phyloP scores from a whole-genome alignment of 1,140 invertebrate species.

The Cydia splendana region DNA sequence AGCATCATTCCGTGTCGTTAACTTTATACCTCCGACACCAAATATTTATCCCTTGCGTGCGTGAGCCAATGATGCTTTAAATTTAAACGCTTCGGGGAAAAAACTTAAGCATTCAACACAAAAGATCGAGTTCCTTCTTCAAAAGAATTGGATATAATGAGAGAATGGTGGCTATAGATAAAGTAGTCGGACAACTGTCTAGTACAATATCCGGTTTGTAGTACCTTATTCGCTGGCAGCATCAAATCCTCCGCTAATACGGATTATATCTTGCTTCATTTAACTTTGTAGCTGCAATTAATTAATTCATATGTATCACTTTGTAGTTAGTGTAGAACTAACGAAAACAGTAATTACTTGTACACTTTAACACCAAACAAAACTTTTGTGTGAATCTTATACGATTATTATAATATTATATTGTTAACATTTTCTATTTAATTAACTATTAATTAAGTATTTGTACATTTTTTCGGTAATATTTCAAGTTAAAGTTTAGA shows the following conservation, averaged over 20 bases:
- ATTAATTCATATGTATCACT: slow-evolving; percentile 37
- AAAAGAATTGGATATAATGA: slow-evolving; percentile 37
- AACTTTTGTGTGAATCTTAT: slow-evolving; percentile 45
- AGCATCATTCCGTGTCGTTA: slow-evolving; percentile 39
- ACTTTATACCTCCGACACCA: slow-evolving; percentile 51
- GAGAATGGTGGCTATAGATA: slow-evolving; percentile 36
- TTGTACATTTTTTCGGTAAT: slow-evolving; percentile 33
- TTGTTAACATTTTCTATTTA: background rate
- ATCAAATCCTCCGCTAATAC: slow-evolving; percentile 62
- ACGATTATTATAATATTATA: background rate
- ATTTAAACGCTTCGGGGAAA: slow-evolving; percentile 43
- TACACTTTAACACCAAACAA: slow-evolving; percentile 65
- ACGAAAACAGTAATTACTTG: slow-evolving; percentile 34
- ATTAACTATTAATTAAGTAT: slow-evolving; percentile 1
- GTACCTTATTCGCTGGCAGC: slow-evolving; percentile 72
- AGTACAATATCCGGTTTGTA: slow-evolving; percentile 71
- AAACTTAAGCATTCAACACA: slow-evolving; percentile 21
- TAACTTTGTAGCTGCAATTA: slow-evolving; percentile 43
- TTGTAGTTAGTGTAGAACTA: slow-evolving; percentile 58
- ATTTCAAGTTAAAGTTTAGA: slow-evolving; percentile 40
- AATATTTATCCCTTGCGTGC: slow-evolving; percentile 60
- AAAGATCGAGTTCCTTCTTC: slow-evolving; percentile 43
- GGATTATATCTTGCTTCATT: slow-evolving; percentile 59
- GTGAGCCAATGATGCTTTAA: slow-evolving; percentile 44
- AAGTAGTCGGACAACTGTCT: slow-evolving; percentile 68